Evolutionary conservation across 2,888 invertebrate genomes (phyloP).

Genomic region (Ischnus inquisitorius): DNA sequence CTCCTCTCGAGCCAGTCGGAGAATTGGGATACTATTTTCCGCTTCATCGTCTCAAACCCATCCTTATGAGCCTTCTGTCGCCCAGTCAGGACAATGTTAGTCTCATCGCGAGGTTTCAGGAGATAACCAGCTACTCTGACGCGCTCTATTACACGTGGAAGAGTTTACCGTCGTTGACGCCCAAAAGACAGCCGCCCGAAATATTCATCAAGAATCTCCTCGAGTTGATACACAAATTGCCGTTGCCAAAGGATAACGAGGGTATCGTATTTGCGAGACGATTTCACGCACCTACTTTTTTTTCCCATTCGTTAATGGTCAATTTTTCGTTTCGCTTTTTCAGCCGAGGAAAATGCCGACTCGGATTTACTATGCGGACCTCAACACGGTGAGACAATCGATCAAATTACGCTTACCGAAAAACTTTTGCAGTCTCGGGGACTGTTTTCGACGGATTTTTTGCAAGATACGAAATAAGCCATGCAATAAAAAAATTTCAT

Average conservation of each 20-base stretch:
- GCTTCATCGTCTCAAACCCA: conserved; percentile 88
- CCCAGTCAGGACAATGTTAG: conserved; percentile 88
- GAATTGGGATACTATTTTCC: conserved; percentile 88
- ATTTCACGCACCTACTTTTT: neutral
- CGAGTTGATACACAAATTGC: conserved; percentile 88
- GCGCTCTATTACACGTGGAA: conserved; percentile 91
- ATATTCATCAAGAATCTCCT: conserved; percentile 89
- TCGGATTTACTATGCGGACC: conserved; percentile 79
- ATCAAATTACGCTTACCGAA: neutral
- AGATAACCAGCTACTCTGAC: conserved; percentile 91
- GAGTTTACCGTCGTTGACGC: conserved; percentile 87
- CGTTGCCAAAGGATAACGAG: conserved; percentile 86
- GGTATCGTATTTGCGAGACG: conserved; percentile 72
- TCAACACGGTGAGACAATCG: conserved; percentile 75
- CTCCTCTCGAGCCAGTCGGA: conserved; percentile 87
- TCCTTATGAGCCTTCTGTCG: conserved; percentile 89
- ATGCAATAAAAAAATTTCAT: too few relatives aligned
- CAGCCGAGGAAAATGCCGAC: conserved; percentile 74
- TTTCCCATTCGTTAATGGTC: conserved; percentile 10
- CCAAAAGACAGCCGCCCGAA: conserved; percentile 87
- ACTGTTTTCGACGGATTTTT: neutral
- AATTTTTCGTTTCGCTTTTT: conserved; percentile 62
- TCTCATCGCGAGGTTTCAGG: conserved; percentile 90
- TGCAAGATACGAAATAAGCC: too few relatives aligned
- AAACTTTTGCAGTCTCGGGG: neutral